phyloP scores from a whole-genome alignment of 2,113 vertebrate genomes.

The Mustela lutreola region DNA sequence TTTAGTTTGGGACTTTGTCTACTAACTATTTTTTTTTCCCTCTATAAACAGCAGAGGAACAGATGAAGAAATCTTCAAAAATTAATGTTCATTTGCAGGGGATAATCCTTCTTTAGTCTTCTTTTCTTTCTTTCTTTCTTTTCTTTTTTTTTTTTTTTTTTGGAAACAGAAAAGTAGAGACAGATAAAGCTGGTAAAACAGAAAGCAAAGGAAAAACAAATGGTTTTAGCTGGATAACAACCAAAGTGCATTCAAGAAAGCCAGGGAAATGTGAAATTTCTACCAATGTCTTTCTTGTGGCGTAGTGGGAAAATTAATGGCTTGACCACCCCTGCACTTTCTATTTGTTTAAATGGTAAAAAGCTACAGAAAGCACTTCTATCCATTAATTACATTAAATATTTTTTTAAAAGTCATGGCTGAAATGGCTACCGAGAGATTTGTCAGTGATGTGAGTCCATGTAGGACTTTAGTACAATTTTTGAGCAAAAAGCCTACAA shows the following conservation, averaged over 20 bases:
- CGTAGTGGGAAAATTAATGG: neutral
- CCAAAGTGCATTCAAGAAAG: neutral
- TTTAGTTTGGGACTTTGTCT: neutral
- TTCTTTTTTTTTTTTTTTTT: neutral
- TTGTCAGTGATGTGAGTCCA: neutral
- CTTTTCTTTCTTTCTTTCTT: too few species aligned
- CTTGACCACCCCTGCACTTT: neutral
- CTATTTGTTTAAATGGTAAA: constrained; percentile 4
- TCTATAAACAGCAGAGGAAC: constrained; percentile 22
- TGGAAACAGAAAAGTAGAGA: neutral
- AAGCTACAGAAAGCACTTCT: neutral
- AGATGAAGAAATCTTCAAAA: neutral
- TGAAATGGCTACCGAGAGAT: neutral
- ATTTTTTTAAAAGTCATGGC: neutral
- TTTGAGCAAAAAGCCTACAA: neutral
- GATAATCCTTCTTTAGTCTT: neutral
- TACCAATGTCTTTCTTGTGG: neutral
- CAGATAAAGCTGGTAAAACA: neutral
- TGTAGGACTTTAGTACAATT: neutral
- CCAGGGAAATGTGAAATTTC: neutral
- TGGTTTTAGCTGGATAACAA: neutral
- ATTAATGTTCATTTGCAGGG: neutral
- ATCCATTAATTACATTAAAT: neutral
- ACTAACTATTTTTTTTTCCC: neutral
- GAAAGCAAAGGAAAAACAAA: neutral